Base-by-base conservation (phyloP, 1,140 invertebrate genomes). In the Drosophila seguyi region DNA sequence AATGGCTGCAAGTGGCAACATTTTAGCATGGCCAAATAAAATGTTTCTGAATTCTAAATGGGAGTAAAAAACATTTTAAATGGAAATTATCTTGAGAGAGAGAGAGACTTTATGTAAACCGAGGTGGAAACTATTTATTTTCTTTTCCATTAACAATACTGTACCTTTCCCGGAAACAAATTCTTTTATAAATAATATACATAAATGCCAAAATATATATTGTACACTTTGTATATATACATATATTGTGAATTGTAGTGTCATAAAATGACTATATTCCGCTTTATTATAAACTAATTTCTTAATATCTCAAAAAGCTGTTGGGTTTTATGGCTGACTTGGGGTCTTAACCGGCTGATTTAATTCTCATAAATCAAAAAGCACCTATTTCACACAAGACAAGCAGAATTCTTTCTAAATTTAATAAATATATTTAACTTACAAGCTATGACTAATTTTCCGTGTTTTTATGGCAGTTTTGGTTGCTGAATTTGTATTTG, bases 1-100 rank as follows among this genome's bases (percentile, higher is more conserved):
- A 69, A 69, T 69, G 66, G 22, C 29, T 38, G 61, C 29, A 42
- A 69, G 47, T 55, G 36, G 36, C 29, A 48, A 22, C 48, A 48
- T 31, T 69, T 34, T 31, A 57, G 34, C 66, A 34, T 41, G 50
- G 10, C 61, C 44, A 41, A 66, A 68, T 50, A 52, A 68, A 68
- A 67, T 31, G 25, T 50, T 50, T 53, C 50, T 11, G 5, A 34
- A 27, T 34, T 22, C 39, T 20, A 20, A 62, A 45, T 34, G 61
- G 22, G 11, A 22, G 39, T 41, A 41, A 5, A 6, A 57, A 16
- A 13, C 13, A 42, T 58, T 41, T 13, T 27, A 27, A n/a, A n/a
- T 25, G 39, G 36, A n/a, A 18, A 63, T 59, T 22, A 41, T 34
- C 27, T 0, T 14, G 29, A 6, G 22, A 31, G 27, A 13, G n/a